Percentiles rank a stretch among this genome's conserved stretches.
These are phyloP conservation scores for Dynastes tityus DNA, from an alignment of 2,888 invertebrate species.

Conservation along the genomic window DNA sequence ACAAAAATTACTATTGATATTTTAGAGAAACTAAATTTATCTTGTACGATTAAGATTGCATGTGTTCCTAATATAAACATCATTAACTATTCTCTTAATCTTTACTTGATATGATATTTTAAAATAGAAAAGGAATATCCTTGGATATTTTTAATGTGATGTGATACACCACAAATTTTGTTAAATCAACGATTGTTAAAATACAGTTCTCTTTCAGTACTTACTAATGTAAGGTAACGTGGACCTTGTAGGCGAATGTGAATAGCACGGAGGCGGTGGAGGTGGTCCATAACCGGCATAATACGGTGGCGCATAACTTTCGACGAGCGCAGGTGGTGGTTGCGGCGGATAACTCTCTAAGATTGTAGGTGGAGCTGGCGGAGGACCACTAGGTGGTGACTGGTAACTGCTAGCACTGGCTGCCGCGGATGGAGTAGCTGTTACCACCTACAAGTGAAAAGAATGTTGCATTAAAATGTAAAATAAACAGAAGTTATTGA, in stretches of 20 bases:
- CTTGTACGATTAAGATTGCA: no score
- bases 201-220: conserved; percentile 60
- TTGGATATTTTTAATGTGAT: no score
- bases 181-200: not conserved
- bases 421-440: conserved; percentile 64
- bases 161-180: not conserved
- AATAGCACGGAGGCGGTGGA: conserved; percentile 72
- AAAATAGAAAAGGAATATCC: no score
- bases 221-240: conserved; percentile 78
- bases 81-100: no score
- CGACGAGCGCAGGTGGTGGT: conserved; percentile 71
- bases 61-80: no score
- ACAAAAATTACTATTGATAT: no score
- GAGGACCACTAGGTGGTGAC: conserved; percentile 65
- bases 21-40: no score
- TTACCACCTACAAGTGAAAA: conserved; percentile 63
- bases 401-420: conserved; percentile 71
- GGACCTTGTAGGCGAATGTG: conserved; percentile 74
- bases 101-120: no score
- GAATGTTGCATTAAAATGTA: not conserved
- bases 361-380: conserved; percentile 64
- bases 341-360: conserved; percentile 67
- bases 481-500: no score
- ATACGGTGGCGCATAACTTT: conserved; percentile 70
- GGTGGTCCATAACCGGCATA: conserved; percentile 70